Evolutionary conservation across 1,140 invertebrate species (phyloP).

Genomic region (Globodera ellingtonae): DNA sequence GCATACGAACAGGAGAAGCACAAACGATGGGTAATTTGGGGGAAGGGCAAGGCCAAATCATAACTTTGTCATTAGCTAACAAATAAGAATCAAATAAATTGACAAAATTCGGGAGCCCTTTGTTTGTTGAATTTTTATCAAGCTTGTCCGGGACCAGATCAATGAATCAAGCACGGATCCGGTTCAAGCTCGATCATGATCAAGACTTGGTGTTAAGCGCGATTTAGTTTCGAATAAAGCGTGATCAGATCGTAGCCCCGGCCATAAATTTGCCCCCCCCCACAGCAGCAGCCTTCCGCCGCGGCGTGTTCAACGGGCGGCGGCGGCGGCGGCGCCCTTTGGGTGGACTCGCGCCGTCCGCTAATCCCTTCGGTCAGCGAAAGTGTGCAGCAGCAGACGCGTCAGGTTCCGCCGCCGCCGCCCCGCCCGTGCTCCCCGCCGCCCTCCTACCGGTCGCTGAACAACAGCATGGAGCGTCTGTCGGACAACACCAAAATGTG

Average conservation of each 20-base stretch:
- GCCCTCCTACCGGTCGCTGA: conserved; percentile 48
- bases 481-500: conserved; percentile 10
- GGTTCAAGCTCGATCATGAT: too few relatives aligned
- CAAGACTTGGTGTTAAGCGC: too few relatives aligned
- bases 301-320: background rate
- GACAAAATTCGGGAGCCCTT: background rate
- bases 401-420: conserved; percentile 24
- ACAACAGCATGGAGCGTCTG: conserved; percentile 35
- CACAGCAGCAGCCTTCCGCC: background rate
- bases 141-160: background rate
- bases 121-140: too few relatives aligned
- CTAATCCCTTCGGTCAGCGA: conserved; percentile 49
- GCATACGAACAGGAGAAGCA: conserved; percentile 45
- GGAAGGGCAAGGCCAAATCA: background rate
- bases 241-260: too few relatives aligned
- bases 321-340: background rate
- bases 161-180: too few relatives aligned
- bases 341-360: conserved; percentile 43
- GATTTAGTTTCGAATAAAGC: too few relatives aligned
- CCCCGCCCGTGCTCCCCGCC: conserved; percentile 37
- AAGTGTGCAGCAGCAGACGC: conserved; percentile 34
- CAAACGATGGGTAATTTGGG: conserved; percentile 21
- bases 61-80: conserved; percentile 12
- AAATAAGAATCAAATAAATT: background rate
- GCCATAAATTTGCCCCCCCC: background rate